Base-by-base conservation (phyloP, 2,113 vertebrate genomes). In the Actenoides hombroni region DNA sequence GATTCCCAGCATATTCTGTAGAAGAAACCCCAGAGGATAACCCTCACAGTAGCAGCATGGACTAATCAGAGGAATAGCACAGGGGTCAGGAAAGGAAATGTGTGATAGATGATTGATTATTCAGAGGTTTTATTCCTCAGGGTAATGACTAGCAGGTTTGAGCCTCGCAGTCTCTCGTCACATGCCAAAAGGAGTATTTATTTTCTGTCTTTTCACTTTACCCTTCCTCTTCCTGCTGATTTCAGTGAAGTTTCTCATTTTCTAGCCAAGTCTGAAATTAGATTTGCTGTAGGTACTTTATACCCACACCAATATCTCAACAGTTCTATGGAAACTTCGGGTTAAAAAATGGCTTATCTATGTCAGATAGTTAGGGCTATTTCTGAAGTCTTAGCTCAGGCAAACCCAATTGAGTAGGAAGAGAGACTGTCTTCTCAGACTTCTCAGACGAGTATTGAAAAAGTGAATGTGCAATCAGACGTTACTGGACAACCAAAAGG, bases 391-490 rank as follows among this genome's bases (percentile, higher is more conserved):
- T 70, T 78, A 83, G 73, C 83, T 92, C 42, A 39, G 42, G 60
- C 73, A 81, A 81, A 94, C 44, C 59, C 94, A 95, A 83, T 84
- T 83, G 88, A 90, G 71, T 65, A 53, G 76, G 57, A 90, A n/a
- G 69, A 92, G 56, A 88, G 77, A 20, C 64, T 78, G 18, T 79
- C 48, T 88, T 90, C 90, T 96, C 68, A 68, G 75, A 26, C 57
- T 90, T 88, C 94, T 75, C 88, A 81, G 94, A 95, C 73, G 40
- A 40, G 57, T 63, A 88, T 79, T 93, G 90, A 73, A 84, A 64
- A 93, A 95, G 73, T 60, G 80, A 87, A 86, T 37, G 73, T 48
- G 95, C 86, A 96, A 90, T 94, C 88, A 92, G 69, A 90, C 88
- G 56, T 84, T 92, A 42, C 60, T 56, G 76, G 88, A 81, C 94